These are phyloP conservation scores for Pseudocheirus occidentalis DNA, from an alignment of 2,797 vertebrate genomes.

Conservation along the genomic window DNA sequence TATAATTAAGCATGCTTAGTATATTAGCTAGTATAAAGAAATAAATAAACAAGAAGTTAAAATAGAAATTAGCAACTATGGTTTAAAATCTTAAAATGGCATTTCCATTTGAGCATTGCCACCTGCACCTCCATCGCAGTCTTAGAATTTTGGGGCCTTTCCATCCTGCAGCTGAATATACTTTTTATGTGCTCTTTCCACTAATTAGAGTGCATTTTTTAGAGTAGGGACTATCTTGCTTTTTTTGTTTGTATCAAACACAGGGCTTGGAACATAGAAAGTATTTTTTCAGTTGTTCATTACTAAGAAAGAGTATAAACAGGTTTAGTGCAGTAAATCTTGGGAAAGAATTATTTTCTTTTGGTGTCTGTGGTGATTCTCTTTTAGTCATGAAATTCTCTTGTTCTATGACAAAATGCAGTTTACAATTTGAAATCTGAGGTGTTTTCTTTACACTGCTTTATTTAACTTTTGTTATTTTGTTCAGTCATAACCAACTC, in stretches of 20 bases:
- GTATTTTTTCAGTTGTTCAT: neutral
- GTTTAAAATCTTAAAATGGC: neutral
- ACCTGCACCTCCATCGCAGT: neutral
- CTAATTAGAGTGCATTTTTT: neutral
- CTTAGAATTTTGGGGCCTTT: neutral
- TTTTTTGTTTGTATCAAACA: neutral
- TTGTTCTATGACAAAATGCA: conserved; percentile 44
- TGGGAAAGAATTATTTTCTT: conserved; percentile 30
- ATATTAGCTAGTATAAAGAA: conserved; percentile 33
- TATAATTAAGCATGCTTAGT: conserved; percentile 52
- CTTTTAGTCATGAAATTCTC: conserved; percentile 10
- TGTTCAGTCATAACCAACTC: neutral
- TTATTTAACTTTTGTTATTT: neutral
- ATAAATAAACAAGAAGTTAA: conserved; percentile 34
- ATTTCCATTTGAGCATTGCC: neutral
- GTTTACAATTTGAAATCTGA: conserved; percentile 22
- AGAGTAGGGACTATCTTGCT: neutral
- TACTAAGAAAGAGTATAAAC: conserved; percentile 9
- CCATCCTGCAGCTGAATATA: neutral
- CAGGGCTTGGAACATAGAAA: neutral
- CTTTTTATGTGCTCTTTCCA: neutral
- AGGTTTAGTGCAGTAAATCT: conserved; percentile 40
- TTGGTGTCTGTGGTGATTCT: conserved; percentile 12
- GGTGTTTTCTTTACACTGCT: neutral
- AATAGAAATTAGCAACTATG: conserved; percentile 27